Conservation (phyloP, 2,113 vertebrate genomes). For the Phylloscopus whistleri region DNA sequence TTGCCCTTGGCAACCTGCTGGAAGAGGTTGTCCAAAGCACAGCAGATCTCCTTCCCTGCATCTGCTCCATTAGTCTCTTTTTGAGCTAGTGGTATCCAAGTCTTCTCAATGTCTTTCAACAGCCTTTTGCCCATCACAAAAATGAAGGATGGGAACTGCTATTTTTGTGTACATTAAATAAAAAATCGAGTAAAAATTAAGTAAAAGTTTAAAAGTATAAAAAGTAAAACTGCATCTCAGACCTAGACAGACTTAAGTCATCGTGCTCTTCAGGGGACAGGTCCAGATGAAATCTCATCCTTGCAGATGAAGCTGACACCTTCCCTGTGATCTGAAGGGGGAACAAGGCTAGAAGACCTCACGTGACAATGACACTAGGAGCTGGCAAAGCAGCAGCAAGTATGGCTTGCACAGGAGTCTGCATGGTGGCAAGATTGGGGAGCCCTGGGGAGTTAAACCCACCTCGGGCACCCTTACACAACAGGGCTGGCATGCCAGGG, state of each 20-base stretch:
- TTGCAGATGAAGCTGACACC: not conserved
- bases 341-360: not conserved
- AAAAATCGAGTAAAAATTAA: not conserved
- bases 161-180: not conserved
- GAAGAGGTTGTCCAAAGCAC: not conserved
- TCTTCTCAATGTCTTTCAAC: not conserved
- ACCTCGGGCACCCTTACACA: not conserved
- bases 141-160: not conserved
- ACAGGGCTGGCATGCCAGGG: not conserved
- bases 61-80: not conserved
- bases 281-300: not conserved
- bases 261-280: fast-evolving
- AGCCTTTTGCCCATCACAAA: not conserved
- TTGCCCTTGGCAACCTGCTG: not conserved
- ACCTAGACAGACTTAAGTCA: not conserved
- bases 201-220: not conserved
- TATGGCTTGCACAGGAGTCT: not conserved
- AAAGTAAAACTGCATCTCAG: not conserved
- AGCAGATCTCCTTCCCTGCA: not conserved
- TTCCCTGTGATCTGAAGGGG: not conserved
- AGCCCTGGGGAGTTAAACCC: not conserved
- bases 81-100: not conserved
- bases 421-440: not conserved
- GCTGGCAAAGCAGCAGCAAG: not conserved
- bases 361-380: not conserved